Conservation (phyloP, 2,888 invertebrate species). For the Toxonevra muliebris region DNA sequence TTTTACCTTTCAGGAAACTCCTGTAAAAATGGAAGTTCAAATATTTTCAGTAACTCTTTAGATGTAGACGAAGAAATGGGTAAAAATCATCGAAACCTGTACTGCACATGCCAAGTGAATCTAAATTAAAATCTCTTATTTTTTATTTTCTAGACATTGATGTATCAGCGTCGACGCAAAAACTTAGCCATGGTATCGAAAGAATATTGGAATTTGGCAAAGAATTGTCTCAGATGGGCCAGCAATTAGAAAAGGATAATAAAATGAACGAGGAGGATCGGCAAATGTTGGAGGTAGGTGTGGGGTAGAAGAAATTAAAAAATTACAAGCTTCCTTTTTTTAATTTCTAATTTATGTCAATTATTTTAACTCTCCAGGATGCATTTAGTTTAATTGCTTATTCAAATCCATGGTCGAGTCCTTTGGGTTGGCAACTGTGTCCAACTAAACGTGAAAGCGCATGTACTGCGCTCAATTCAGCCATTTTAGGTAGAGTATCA, state of each 20-base stretch:
- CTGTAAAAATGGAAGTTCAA: slow-evolving; percentile 62
- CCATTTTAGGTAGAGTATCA: slow-evolving; percentile 83
- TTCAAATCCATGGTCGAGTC: slow-evolving; percentile 97
- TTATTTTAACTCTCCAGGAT: slow-evolving; percentile 71
- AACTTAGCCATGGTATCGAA: slow-evolving; percentile 76
- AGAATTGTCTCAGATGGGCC: slow-evolving; percentile 92
- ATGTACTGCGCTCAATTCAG: slow-evolving; percentile 95
- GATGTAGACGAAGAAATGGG: slow-evolving; percentile 79
- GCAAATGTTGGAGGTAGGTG: slow-evolving; percentile 86
- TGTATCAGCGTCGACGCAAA: slow-evolving; percentile 59
- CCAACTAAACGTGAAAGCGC: slow-evolving; percentile 94
- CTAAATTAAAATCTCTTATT: slow-evolving; percentile 5
- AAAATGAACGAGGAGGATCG: slow-evolving; percentile 82
- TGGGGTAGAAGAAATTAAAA: slow-evolving; percentile 5
- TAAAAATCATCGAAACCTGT: slow-evolving; percentile 57
- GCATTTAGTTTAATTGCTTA: slow-evolving; percentile 98
- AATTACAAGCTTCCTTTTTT: background rate
- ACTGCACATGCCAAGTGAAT: background rate
- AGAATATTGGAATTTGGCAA: slow-evolving; percentile 94
- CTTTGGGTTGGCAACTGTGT: slow-evolving; percentile 94
- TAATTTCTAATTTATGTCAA: background rate
- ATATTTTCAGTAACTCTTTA: slow-evolving; percentile 68
- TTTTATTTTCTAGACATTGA: slow-evolving; percentile 57
- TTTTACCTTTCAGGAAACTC: slow-evolving; percentile 52
- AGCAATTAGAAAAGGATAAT: slow-evolving; percentile 81